A percentile compares a stretch with the other conserved stretches of the same genome.
phyloP scores from a whole-genome alignment of 2,888 invertebrate genomes.

The Lepidochrysops patricia region DNA sequence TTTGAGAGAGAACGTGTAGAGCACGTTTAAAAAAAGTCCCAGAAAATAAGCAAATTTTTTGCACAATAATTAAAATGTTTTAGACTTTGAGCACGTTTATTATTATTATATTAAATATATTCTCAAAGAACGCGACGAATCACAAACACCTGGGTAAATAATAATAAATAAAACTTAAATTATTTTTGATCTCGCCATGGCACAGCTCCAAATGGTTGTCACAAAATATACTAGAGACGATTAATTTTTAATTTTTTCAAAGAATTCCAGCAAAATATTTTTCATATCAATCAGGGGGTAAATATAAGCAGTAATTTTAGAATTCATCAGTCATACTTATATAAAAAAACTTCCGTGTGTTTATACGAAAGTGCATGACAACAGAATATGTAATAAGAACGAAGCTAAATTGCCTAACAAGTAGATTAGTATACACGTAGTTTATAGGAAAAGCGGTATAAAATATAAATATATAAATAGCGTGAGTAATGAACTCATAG shows the following conservation, averaged over 20 bases:
- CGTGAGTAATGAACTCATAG: conserved; percentile 17
- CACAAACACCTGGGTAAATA: conserved; percentile 1
- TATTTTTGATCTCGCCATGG: conserved; percentile 12
- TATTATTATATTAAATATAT: not conserved
- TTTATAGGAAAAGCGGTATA: conserved; percentile 14
- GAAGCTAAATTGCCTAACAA: not conserved
- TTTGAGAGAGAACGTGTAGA: not conserved
- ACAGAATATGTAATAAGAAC: too few species aligned
- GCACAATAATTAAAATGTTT: not conserved
- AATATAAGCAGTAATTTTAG: not conserved
- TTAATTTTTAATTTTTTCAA: conserved; percentile 13
- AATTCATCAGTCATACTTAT: not conserved
- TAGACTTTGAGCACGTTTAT: not conserved
- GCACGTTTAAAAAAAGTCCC: not conserved
- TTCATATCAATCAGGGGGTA: conserved; percentile 2
- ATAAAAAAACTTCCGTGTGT: not conserved
- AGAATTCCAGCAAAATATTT: conserved; percentile 7
- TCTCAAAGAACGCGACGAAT: not conserved
- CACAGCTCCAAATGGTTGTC: conserved; percentile 13
- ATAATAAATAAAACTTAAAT: conserved; percentile 9
- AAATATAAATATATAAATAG: too few species aligned
- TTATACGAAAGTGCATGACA: not conserved
- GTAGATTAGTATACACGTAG: not conserved
- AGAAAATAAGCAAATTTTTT: not conserved
- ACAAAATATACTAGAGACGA: conserved; percentile 9